These are phyloP conservation scores for Drosophila setosimentum DNA, from an alignment of 2,888 invertebrate species.

Conservation along the genomic window DNA sequence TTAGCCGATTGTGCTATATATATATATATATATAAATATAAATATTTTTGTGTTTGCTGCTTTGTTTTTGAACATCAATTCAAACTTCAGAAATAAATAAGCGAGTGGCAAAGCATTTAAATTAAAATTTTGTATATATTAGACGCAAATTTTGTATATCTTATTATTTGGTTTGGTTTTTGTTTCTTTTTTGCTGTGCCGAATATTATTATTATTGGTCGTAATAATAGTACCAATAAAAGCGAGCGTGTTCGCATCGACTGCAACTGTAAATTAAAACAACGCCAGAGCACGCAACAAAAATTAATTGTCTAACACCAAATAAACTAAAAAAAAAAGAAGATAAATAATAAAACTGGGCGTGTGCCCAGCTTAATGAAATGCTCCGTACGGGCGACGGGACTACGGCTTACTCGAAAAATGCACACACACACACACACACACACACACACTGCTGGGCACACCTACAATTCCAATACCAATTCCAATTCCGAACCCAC, in stretches of 20 bases:
- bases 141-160: not conserved
- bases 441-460: conserved; percentile 51
- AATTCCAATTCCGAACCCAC: conserved; percentile 16
- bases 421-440: conserved; percentile 19
- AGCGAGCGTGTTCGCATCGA: conserved; percentile 62
- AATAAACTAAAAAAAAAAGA: conserved; percentile 62
- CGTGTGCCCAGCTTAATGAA: conserved; percentile 66
- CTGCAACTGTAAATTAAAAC: conserved; percentile 79
- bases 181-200: conserved; percentile 1
- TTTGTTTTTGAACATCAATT: conserved; percentile 58
- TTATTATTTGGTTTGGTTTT: not conserved
- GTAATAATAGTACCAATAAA: conserved; percentile 51
- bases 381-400: conserved; percentile 21
- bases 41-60: conserved; percentile 1
- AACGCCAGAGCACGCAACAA: conserved; percentile 82
- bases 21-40: not conserved
- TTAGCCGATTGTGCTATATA: conserved; percentile 45
- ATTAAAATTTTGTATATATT: conserved; percentile 1
- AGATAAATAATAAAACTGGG: conserved; percentile 58
- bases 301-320: conserved; percentile 85
- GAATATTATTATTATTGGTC: conserved; percentile 29
- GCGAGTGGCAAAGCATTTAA: conserved; percentile 14
- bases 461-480: conserved; percentile 67
- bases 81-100: conserved; percentile 28
- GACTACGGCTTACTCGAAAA: conserved; percentile 39